Percentiles rank a stretch among this genome's conserved stretches.
phyloP scores from a whole-genome alignment of 2,797 vertebrate genomes.

The Masticophis lateralis region DNA sequence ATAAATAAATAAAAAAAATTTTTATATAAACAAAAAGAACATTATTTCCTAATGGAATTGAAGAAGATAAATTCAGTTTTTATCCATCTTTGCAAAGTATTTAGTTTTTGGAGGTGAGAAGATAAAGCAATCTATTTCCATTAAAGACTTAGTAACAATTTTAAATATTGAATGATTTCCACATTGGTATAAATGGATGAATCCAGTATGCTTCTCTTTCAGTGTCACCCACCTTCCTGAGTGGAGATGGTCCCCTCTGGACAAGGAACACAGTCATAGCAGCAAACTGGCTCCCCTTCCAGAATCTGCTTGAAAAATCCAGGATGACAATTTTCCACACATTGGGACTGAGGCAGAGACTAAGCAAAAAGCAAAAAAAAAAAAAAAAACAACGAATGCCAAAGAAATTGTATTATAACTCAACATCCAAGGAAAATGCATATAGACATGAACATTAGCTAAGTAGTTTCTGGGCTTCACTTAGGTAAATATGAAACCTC shows the following conservation, averaged over 20 bases:
- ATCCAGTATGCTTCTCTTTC: too few species aligned
- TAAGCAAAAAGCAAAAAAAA: not conserved
- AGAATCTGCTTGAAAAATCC: not conserved
- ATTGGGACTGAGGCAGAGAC: not conserved
- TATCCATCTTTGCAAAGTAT: not conserved
- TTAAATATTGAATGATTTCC: not conserved
- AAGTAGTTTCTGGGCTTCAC: not conserved
- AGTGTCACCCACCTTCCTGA: not conserved
- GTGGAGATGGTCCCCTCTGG: not conserved
- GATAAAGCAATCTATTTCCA: too few species aligned
- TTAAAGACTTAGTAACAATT: not conserved
- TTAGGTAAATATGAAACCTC: not conserved
- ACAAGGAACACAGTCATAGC: not conserved
- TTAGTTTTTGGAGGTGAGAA: not conserved
- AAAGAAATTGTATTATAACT: not conserved
- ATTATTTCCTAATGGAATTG: too few species aligned
- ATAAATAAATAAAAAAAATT: too few species aligned
- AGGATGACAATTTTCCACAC: not conserved
- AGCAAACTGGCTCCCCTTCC: not conserved
- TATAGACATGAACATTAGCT: not conserved
- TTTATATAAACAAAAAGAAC: too few species aligned
- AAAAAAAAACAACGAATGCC: not conserved
- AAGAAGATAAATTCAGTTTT: not conserved
- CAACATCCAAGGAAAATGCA: not conserved
- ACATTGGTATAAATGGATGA: not conserved